Percentiles rank a stretch among this genome's conserved stretches.
phyloP scores from a whole-genome alignment of 2,113 vertebrate genomes.

The Malurus elegans region DNA sequence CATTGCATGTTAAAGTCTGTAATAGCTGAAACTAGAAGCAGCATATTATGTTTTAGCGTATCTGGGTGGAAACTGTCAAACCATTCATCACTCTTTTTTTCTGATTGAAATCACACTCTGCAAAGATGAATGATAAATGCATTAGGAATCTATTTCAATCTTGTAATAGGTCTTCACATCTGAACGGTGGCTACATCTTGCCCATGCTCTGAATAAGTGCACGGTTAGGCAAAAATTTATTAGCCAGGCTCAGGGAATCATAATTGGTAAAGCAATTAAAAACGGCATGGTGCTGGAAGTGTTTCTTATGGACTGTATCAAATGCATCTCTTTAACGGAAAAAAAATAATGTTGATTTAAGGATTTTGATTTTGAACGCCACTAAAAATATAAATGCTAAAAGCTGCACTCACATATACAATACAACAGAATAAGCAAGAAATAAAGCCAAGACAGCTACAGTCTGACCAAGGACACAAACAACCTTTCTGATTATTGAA shows the following conservation, averaged over 20 bases:
- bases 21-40: slow-evolving; percentile 63
- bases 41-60: slow-evolving; percentile 66
- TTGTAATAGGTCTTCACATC: slow-evolving; percentile 72
- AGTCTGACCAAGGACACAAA: slow-evolving; percentile 40
- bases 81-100: slow-evolving; percentile 66
- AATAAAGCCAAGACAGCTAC: slow-evolving; percentile 31
- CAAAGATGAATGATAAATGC: slow-evolving; percentile 73
- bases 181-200: slow-evolving; percentile 53
- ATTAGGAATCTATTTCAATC: slow-evolving; percentile 73
- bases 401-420: background rate
- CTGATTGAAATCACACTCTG: slow-evolving; percentile 71
- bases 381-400: slow-evolving; percentile 21
- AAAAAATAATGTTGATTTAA: slow-evolving; percentile 26
- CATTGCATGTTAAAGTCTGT: slow-evolving; percentile 75
- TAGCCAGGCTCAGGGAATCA: background rate
- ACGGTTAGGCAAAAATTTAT: slow-evolving; percentile 47
- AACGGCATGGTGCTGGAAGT: background rate
- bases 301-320: background rate
- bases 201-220: slow-evolving; percentile 18
- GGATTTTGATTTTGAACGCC: slow-evolving; percentile 33
- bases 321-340: background rate
- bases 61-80: slow-evolving; percentile 64
- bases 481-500: slow-evolving; percentile 50
- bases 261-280: slow-evolving; percentile 66
- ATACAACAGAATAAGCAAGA: slow-evolving; percentile 22